A percentile compares a stretch with the other conserved stretches of the same genome.
phyloP scores from a whole-genome alignment of 2,888 invertebrate genomes.

The Abrostola tripartita region DNA sequence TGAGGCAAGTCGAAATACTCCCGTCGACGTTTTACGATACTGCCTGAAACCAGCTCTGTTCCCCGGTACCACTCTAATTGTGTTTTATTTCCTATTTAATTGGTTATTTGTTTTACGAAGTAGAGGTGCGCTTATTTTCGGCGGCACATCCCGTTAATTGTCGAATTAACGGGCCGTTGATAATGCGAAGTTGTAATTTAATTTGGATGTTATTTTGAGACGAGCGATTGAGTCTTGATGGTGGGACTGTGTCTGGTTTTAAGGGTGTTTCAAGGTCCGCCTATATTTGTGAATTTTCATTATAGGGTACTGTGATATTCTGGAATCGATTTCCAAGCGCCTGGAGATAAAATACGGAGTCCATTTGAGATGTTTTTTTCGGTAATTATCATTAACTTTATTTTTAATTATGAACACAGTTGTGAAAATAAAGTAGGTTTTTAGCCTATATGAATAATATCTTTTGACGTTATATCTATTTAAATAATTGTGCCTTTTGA shows the following conservation, averaged over 20 bases:
- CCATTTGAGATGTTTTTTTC: too few relatives aligned
- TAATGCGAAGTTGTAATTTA: slow-evolving; percentile 12
- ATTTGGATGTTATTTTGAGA: slow-evolving; percentile 30
- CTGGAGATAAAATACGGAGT: too few relatives aligned
- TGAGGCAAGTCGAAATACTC: slow-evolving; percentile 67
- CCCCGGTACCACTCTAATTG: slow-evolving; percentile 45
- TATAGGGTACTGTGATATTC: too few relatives aligned
- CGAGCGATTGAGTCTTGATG: slow-evolving; percentile 3
- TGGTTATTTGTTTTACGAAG: slow-evolving; percentile 52
- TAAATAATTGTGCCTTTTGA: too few relatives aligned
- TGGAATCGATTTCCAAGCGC: too few relatives aligned
- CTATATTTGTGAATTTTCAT: slow-evolving; percentile 7
- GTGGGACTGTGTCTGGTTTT: slow-evolving; percentile 15
- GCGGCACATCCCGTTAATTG: slow-evolving; percentile 26
- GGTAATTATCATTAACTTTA: too few relatives aligned
- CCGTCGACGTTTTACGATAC: slow-evolving; percentile 59
- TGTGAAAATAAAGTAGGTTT: too few relatives aligned
- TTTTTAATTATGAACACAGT: too few relatives aligned
- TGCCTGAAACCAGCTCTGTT: slow-evolving; percentile 40
- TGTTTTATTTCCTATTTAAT: slow-evolving; percentile 62
- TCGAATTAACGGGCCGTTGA: slow-evolving; percentile 24
- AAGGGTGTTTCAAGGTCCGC: slow-evolving; percentile 7
- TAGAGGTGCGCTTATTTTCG: slow-evolving; percentile 25
- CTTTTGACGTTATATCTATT: too few relatives aligned
- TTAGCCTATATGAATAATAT: too few relatives aligned